Evolutionary conservation across 2,797 vertebrate species (phyloP).

Genomic region (Novumbra hubbsi): DNA sequence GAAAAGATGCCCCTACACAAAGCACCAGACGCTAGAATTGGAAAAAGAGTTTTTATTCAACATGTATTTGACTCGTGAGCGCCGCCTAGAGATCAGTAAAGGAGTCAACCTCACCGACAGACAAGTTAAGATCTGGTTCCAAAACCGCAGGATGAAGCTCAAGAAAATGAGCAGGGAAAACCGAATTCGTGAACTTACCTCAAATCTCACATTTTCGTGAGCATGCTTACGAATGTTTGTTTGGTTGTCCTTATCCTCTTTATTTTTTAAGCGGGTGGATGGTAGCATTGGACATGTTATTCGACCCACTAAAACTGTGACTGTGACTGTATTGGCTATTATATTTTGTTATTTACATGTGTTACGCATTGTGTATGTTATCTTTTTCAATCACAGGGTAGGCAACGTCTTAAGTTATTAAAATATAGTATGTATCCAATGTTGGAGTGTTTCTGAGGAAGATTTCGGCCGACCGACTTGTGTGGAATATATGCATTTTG

Average conservation of each 20-base stretch:
- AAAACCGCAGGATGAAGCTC: slow-evolving; percentile 99
- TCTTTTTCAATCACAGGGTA: slow-evolving; percentile 68
- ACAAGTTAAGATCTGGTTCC: slow-evolving; percentile 99
- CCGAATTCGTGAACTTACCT: slow-evolving; percentile 98
- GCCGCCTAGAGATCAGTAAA: slow-evolving; percentile 99
- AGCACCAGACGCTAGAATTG: slow-evolving; percentile 99
- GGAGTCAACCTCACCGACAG: slow-evolving; percentile 99
- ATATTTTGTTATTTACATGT: slow-evolving; percentile 54
- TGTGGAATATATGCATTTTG: slow-evolving; percentile 66
- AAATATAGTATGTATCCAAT: slow-evolving; percentile 35
- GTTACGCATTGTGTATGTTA: slow-evolving; percentile 63
- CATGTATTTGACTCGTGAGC: slow-evolving; percentile 99
- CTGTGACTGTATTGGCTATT: slow-evolving; percentile 65
- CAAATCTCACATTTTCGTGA: slow-evolving; percentile 99
- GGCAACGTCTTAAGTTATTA: slow-evolving; percentile 73
- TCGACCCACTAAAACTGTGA: slow-evolving; percentile 71
- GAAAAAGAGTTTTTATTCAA: slow-evolving; percentile 99
- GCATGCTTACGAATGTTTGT: slow-evolving; percentile 48
- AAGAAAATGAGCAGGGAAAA: slow-evolving; percentile 99
- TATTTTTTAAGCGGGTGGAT: slow-evolving; percentile 45
- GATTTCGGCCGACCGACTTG: slow-evolving; percentile 57
- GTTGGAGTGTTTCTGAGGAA: slow-evolving; percentile 51
- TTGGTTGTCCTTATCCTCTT: slow-evolving; percentile 29
- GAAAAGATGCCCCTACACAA: slow-evolving; percentile 98
- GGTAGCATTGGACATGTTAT: slow-evolving; percentile 60